Conservation (phyloP, 2,888 invertebrate species). For the Marronus borbonicus region DNA sequence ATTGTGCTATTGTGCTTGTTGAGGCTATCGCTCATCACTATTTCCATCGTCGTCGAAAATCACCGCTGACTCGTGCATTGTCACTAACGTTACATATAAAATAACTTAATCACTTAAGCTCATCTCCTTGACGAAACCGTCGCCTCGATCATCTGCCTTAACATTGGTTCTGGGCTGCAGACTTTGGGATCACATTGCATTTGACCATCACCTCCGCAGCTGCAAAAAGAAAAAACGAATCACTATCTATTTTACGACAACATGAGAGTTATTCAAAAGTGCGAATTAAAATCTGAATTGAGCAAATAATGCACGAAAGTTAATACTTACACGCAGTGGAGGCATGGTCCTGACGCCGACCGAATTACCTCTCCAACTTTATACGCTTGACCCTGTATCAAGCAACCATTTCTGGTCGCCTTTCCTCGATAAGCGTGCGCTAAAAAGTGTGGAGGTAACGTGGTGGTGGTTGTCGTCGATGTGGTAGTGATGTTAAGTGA, state of each 20-base stretch:
- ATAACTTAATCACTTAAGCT: constrained; percentile 58
- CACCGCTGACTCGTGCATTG: constrained; percentile 63
- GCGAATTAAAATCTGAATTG: too few species aligned
- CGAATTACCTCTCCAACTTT: constrained; percentile 88
- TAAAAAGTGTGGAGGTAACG: constrained; percentile 87
- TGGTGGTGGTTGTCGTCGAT: constrained; percentile 89
- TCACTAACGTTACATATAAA: constrained; percentile 59
- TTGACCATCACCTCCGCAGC: constrained; percentile 93
- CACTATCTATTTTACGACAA: background rate
- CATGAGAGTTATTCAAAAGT: too few species aligned
- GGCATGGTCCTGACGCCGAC: constrained; percentile 92
- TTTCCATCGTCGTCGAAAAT: constrained; percentile 52
- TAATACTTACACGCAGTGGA: constrained; percentile 91
- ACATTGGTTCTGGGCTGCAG: constrained; percentile 91
- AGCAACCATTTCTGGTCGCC: constrained; percentile 85
- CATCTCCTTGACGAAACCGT: constrained; percentile 82
- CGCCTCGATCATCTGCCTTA: constrained; percentile 91
- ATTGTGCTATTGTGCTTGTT: background rate
- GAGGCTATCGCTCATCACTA: constrained; percentile 27
- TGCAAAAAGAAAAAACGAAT: constrained; percentile 68
- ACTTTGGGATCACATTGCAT: constrained; percentile 95
- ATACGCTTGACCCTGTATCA: constrained; percentile 88
- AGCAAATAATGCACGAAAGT: background rate
- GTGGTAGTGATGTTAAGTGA: constrained; percentile 88
- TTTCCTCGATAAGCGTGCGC: constrained; percentile 85